Conservation (phyloP, 1,140 invertebrate genomes). For the Drosophila sturtevanti region DNA sequence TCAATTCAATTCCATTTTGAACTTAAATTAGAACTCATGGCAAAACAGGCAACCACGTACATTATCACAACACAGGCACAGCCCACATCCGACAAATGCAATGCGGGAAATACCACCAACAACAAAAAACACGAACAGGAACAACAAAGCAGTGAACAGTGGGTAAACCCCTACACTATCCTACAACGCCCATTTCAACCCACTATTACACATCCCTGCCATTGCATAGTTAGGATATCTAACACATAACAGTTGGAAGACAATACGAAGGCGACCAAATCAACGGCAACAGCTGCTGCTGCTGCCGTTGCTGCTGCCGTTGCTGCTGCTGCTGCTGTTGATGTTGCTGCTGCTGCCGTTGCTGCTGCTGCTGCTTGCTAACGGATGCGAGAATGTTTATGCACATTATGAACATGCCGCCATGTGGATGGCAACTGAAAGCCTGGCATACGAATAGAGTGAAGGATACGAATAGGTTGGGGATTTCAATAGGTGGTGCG, state of each 20-base stretch:
- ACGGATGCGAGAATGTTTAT: constrained; percentile 77
- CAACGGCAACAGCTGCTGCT: constrained; percentile 43
- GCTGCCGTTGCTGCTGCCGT: not conserved
- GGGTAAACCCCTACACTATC: not conserved
- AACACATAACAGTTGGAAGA: constrained; percentile 72
- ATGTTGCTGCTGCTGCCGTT: not conserved
- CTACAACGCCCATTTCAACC: not conserved
- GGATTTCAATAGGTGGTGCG: not conserved
- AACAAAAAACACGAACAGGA: not conserved
- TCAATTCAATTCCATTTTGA: constrained; percentile 47
- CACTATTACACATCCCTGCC: constrained; percentile 32
- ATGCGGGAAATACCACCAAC: constrained; percentile 49
- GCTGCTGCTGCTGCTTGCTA: constrained; percentile 5
- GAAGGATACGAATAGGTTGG: constrained; percentile 15
- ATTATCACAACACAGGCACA: constrained; percentile 60
- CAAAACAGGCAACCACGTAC: constrained; percentile 26
- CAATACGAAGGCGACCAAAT: constrained; percentile 71
- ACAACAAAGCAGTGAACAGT: constrained; percentile 5
- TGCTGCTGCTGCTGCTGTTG: not conserved
- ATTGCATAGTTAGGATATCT: constrained; percentile 66
- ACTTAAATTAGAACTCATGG: constrained; percentile 50
- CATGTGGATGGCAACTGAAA: constrained; percentile 33
- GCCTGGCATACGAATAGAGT: not conserved
- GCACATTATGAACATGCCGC: constrained; percentile 74
- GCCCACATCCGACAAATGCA: constrained; percentile 64